Evolutionary conservation across 2,888 invertebrate species (phyloP), one percentile per base, ranked within the genome.

Genomic region (Perizoma flavofasciatum): DNA sequence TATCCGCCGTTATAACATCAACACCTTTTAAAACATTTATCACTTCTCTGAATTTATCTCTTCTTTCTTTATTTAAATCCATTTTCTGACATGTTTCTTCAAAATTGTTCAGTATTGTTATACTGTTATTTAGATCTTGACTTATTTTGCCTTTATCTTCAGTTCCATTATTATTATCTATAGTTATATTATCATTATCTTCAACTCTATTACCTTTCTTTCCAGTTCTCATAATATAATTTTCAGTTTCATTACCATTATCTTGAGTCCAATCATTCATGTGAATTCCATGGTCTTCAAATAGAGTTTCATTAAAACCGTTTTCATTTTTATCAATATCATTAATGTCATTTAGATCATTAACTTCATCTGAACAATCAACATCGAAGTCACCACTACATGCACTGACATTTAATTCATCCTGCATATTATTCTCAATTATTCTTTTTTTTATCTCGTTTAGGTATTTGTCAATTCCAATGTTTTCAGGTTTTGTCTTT

Each of bases 381-480:
- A 81, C 61, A 4, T 74, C 55, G 46, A 88, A 87, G 52, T 86
- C 87, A 4, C 84, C 81, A 61, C 83, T 86, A 51, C 76, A 76
- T 0, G 83, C 37, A 6, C 73, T 81, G 6, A 73, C 57, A 5
- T 75, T 72, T 5, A 72, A 44, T 55, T 81, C 76, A 5, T 74
- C 76, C 5, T 73, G 75, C 47, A 63, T 69, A 37, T 57, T 67
- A 11, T 72, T 53, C 32, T 71, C 57, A n/a, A 65, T 67, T 40
- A 82, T 51, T 60, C 73, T 79, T 6, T 61, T 66, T 79, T 65
- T 78, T 40, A 88, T 51, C 34, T 72, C 55, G 48, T 72, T 39
- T 55, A 88, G 64, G 54, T 84, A 81, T 10, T 78, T 57, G 6
- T 75, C 71, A 4, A 78, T 61, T 3, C 71, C 63, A 39, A 74